These are phyloP conservation scores for Ammospiza nelsoni DNA, from an alignment of 2,113 vertebrate genomes.

Conservation along the genomic window DNA sequence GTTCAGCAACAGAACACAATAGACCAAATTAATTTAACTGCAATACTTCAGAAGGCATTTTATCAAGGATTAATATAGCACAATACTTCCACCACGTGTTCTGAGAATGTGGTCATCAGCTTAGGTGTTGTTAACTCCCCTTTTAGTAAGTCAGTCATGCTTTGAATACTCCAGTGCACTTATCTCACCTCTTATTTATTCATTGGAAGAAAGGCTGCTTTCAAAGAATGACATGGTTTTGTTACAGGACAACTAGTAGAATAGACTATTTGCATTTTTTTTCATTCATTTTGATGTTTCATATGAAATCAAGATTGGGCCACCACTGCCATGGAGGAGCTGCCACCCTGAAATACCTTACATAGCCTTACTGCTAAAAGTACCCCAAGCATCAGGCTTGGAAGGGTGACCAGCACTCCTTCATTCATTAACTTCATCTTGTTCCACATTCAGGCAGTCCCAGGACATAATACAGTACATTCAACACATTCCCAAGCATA, in stretches of 20 bases:
- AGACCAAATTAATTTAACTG: not conserved
- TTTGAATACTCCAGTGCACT: not conserved
- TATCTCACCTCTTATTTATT: not conserved
- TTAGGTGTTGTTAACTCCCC: not conserved
- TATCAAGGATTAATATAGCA: not conserved
- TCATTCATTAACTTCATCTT: not conserved
- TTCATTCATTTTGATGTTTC: not conserved
- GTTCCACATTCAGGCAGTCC: not conserved
- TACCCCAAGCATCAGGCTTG: not conserved
- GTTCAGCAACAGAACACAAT: not conserved
- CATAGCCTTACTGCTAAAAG: fast-evolving
- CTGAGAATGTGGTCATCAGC: not conserved
- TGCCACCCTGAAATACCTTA: not conserved
- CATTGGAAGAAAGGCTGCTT: not conserved
- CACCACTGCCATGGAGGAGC: not conserved
- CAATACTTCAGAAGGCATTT: not conserved
- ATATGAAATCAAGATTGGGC: not conserved
- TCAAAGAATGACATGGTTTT: not conserved
- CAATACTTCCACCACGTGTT: not conserved
- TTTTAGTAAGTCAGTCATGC: not conserved
- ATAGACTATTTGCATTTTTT: not conserved
- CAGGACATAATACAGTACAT: fast-evolving
- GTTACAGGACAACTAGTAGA: not conserved
- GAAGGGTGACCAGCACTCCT: not conserved
- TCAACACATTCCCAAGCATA: not conserved